These are phyloP conservation scores for Anthoscopus minutus DNA, from an alignment of 2,113 vertebrate genomes.

Conservation along the genomic window DNA sequence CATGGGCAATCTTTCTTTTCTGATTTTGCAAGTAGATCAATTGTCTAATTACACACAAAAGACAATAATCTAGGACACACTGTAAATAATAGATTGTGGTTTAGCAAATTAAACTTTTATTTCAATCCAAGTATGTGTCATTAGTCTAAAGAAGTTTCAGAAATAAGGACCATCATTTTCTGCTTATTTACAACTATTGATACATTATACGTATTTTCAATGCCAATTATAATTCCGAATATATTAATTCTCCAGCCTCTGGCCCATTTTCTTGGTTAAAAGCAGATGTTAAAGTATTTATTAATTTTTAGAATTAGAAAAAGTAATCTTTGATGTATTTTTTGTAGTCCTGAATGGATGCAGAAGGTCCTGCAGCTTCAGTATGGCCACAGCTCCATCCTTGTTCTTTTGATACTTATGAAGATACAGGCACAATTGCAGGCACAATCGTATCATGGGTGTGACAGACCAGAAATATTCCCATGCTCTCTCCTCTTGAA, in stretches of 20 bases:
- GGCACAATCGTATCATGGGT: neutral
- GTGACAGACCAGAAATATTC: neutral
- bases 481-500: neutral
- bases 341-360: neutral
- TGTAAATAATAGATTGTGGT: neutral
- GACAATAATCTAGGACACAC: neutral
- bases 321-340: neutral
- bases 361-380: neutral
- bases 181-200: neutral
- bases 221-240: neutral
- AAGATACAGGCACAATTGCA: neutral
- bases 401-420: neutral
- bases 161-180: neutral
- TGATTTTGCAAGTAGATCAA: neutral
- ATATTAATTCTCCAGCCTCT: neutral
- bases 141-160: neutral
- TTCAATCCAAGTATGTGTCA: neutral
- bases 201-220: neutral
- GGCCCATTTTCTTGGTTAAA: neutral
- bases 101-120: neutral
- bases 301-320: neutral
- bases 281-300: neutral
- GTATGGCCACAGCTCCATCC: rapidly evolving
- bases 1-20: rapidly evolving
- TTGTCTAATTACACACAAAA: neutral